Evolutionary conservation across 2,888 invertebrate genomes (phyloP), one percentile per base, ranked within the genome.

Genomic region (Malthinus seriepunctatus): DNA sequence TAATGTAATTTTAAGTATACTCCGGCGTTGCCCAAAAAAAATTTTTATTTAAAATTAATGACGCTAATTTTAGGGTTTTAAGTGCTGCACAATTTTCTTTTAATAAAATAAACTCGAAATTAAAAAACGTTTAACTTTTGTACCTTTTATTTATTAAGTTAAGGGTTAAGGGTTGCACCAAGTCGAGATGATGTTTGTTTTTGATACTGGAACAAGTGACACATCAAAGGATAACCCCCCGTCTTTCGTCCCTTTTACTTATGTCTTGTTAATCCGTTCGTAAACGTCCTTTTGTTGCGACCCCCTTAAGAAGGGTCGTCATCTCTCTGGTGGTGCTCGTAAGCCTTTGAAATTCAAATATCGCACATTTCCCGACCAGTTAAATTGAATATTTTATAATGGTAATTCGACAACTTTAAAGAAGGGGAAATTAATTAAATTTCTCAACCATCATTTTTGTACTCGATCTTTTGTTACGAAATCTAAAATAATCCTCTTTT

Each of bases 291-390:
- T 47, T 61, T 61, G 61, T 61, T 34, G 32, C 14, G 34, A 31
- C 33, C 32, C 12, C 46, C n/a, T 32, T 23, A 12, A 31, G 14
- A 32, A n/a, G 42, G 49, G 49, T 46, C 52, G 32, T 51, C 51
- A 23, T 23, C 23, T 3, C 23, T 23, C 23, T 23, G 23, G 23
- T 47, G 15, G 51, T 33, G 60, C 38, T 49, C 44, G 31, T 32
- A 56, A 48, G 46, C 52, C 61, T 61, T 61, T 61, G 61, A 61
- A 57, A 61, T 61, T 61, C 51, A 61, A 61, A 61, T 61, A 46
- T 47, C 34, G 14, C 9, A 45, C 44, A 53, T 52, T 49, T 60
- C 50, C 54, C 15, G 23, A 42, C 23, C 23, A 42, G 39, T 42
- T n/a, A 15, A 42, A 42, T 23, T 42, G 23, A 14, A 38, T 38